A percentile compares a stretch with the other conserved stretches of the same genome.
Evolutionary conservation across 2,113 vertebrate genomes (phyloP).

Genomic region (Pagrus major): DNA sequence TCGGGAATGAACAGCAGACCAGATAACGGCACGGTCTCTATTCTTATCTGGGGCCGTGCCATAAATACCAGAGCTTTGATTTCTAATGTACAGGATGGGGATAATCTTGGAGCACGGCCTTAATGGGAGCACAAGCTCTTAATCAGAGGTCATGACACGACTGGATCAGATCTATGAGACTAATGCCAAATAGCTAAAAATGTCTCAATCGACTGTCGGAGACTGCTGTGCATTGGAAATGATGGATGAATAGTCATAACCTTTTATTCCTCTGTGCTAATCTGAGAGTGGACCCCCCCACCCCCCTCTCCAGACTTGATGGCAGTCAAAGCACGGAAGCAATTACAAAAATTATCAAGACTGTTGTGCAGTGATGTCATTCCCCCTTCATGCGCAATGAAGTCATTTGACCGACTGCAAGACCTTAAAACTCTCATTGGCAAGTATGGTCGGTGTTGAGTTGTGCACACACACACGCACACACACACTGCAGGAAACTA

Average conservation of each 20-base stretch:
- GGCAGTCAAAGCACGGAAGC: slow-evolving; percentile 75
- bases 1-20: slow-evolving; percentile 57
- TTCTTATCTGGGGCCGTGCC: slow-evolving; percentile 63
- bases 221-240: slow-evolving; percentile 65
- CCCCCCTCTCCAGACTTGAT: slow-evolving; percentile 40
- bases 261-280: slow-evolving; percentile 50
- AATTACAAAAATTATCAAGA: slow-evolving; percentile 82
- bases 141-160: slow-evolving; percentile 77
- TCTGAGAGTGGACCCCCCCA: slow-evolving; percentile 40
- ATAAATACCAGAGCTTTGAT: slow-evolving; percentile 73
- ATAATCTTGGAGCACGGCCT: slow-evolving; percentile 69
- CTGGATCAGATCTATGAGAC: slow-evolving; percentile 79
- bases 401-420: slow-evolving; percentile 64
- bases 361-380: slow-evolving; percentile 75
- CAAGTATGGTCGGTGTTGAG: slow-evolving; percentile 20
- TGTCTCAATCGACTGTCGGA: slow-evolving; percentile 60
- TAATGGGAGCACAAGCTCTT: slow-evolving; percentile 71
- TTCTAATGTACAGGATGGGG: slow-evolving; percentile 74
- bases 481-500: no score
- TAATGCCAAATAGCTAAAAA: slow-evolving; percentile 75
- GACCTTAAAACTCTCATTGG: slow-evolving; percentile 64
- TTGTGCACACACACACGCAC: slow-evolving; percentile 7
- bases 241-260: slow-evolving; percentile 76
- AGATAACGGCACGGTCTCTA: slow-evolving; percentile 37
- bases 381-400: slow-evolving; percentile 64